A percentile compares a stretch with the other conserved stretches of the same genome.
phyloP scores from a whole-genome alignment of 1,140 invertebrate species.

The Hypsibius dujardini region DNA sequence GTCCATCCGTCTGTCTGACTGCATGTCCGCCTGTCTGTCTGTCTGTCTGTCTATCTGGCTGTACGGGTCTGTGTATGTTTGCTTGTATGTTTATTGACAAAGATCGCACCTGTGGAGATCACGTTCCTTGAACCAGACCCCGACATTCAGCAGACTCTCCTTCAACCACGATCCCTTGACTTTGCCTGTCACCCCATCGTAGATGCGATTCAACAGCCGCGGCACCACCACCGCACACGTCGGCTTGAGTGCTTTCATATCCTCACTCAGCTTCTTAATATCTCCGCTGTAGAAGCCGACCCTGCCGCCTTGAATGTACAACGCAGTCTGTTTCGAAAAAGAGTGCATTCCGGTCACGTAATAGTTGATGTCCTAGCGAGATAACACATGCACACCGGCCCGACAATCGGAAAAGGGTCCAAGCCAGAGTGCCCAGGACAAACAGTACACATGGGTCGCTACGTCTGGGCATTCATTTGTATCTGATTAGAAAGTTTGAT shows the following conservation, averaged over 20 bases:
- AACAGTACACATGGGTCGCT: no score
- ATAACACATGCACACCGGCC: background rate
- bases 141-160: constrained; percentile 18
- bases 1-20: no score
- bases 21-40: no score
- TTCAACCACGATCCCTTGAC: constrained; percentile 18
- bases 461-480: no score
- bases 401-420: no score
- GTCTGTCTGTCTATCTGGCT: no score
- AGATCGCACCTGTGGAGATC: constrained; percentile 20
- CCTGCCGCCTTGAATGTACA: constrained; percentile 48
- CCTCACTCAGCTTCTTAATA: constrained; percentile 68
- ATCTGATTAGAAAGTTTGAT: no score
- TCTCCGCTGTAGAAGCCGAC: constrained; percentile 88
- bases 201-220: constrained; percentile 74
- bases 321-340: background rate
- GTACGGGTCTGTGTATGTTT: no score
- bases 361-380: background rate
- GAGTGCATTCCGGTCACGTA: background rate
- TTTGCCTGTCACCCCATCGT: constrained; percentile 47
- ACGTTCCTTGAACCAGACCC: constrained; percentile 16
- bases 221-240: constrained; percentile 88
- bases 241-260: constrained; percentile 71
- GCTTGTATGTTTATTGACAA: no score
- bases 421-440: no score